Base-by-base conservation (phyloP, 2,797 vertebrate species). In the Thunnus albacares region DNA sequence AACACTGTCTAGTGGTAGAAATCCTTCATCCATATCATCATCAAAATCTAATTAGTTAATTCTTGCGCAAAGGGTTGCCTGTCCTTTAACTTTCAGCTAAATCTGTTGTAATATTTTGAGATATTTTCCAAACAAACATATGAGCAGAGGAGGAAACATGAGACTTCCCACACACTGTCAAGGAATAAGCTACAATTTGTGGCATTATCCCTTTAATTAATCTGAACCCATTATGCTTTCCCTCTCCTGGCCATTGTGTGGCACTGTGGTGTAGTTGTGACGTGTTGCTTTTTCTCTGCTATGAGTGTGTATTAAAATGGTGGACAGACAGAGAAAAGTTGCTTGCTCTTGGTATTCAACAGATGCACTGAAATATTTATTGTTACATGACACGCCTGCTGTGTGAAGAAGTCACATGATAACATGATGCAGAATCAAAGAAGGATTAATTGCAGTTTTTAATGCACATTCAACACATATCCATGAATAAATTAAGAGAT, bases 171-270 rank as follows among this genome's bases (percentile, higher is more conserved):
- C 24, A 24, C 18, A 47, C 41, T 79, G 43, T 71, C 22, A 47
- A 47, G 18, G 15, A 4, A 62, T 68, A 13, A 55, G 11, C 22
- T 59, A n/a, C 20, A 45, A 1, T 71, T 69, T 45, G 56, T 35
- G 22, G 12, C 57, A 60, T 30, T 18, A 56, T 64, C 26, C 51
- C 28, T 80, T 83, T 75, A 67, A 80, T 83, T 70, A 61, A 71
- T 59, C 67, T 63, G n/a, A 22, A 38, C 57, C 61, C 55, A 59
- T 71, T 64, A 53, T 83, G 86, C 43, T 79, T 78, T 88, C 88
- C 80, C 71, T 85, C 70, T 92, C 71, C 82, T 93, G 78, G 72
- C 94, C 95, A 95, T 94, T 61, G 86, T 89, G 93, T 93, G 94
- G 93, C 94, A 89, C 90, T 94, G 93, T 93, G 80, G 92, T 86